A percentile compares a stretch with the other conserved stretches of the same genome.
phyloP scores from a whole-genome alignment of 2,113 vertebrate genomes.

The Manacus vitellinus region DNA sequence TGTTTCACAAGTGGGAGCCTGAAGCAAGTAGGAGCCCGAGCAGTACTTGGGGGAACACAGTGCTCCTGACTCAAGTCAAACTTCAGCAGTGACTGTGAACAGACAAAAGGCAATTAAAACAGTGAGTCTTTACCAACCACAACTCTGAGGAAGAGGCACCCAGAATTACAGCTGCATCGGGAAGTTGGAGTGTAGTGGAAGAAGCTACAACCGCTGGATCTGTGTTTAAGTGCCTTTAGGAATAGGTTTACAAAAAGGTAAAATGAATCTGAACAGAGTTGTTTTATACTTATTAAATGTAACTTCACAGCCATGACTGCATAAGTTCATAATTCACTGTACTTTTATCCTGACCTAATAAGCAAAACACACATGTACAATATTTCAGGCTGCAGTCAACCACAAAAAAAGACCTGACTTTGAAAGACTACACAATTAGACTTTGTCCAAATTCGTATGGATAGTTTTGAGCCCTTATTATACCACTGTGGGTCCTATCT shows the following conservation, averaged over 20 bases:
- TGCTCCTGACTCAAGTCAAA: neutral
- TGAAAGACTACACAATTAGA: neutral
- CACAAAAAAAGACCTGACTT: neutral
- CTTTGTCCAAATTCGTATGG: neutral
- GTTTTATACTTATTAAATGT: neutral
- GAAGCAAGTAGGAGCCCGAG: neutral
- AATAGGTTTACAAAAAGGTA: neutral
- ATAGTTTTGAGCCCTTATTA: neutral
- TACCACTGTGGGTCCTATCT: neutral
- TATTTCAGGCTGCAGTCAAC: neutral
- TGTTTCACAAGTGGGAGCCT: neutral
- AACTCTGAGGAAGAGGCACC: neutral
- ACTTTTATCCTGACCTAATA: neutral
- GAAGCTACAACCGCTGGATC: neutral
- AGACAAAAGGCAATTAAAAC: neutral
- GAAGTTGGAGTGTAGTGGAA: accelerated
- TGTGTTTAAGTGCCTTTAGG: neutral
- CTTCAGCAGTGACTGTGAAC: accelerated
- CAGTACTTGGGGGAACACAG: neutral
- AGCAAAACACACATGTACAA: neutral
- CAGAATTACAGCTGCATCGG: neutral
- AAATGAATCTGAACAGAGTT: neutral
- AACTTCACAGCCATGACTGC: neutral
- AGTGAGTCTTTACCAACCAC: neutral
- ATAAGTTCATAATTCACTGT: neutral